Evolutionary conservation across 1,140 invertebrate species (phyloP).

Genomic region (Bradysia coprophila): DNA sequence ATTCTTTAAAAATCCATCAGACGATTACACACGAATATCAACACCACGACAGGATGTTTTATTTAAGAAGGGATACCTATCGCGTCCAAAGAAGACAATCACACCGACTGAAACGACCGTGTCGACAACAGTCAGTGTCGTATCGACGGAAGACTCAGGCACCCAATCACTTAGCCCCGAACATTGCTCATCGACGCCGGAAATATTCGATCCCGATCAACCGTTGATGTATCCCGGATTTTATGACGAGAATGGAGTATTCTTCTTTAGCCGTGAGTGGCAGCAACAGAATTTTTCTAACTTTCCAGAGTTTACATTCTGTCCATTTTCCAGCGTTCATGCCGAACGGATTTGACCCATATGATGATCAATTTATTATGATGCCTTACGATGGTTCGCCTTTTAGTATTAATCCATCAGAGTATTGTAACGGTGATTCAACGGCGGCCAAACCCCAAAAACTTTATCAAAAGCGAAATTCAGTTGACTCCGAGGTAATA

Average conservation of each 20-base stretch:
- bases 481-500: neutral
- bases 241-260: slow-evolving; percentile 24
- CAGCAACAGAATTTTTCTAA: neutral
- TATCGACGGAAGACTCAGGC: slow-evolving; percentile 10
- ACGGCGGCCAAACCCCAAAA: neutral
- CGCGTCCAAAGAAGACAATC: slow-evolving; percentile 31
- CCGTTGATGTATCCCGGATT: slow-evolving; percentile 10
- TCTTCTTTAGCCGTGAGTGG: slow-evolving; percentile 25
- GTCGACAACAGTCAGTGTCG: slow-evolving; percentile 12
- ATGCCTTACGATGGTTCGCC: slow-evolving; percentile 3
- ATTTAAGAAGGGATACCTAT: slow-evolving; percentile 50
- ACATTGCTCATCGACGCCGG: neutral
- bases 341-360: slow-evolving; percentile 3
- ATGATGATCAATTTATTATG: slow-evolving; percentile 1
- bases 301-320: neutral
- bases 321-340: neutral
- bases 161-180: slow-evolving; percentile 1
- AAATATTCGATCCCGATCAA: neutral
- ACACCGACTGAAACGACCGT: slow-evolving; percentile 1
- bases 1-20: slow-evolving; percentile 13
- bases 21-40: slow-evolving; percentile 50
- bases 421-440: neutral
- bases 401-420: slow-evolving; percentile 1
- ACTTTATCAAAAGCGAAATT: neutral
- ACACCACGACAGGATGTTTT: slow-evolving; percentile 50